Conservation (phyloP, 2,113 vertebrate genomes). For the Alethe castanea region DNA sequence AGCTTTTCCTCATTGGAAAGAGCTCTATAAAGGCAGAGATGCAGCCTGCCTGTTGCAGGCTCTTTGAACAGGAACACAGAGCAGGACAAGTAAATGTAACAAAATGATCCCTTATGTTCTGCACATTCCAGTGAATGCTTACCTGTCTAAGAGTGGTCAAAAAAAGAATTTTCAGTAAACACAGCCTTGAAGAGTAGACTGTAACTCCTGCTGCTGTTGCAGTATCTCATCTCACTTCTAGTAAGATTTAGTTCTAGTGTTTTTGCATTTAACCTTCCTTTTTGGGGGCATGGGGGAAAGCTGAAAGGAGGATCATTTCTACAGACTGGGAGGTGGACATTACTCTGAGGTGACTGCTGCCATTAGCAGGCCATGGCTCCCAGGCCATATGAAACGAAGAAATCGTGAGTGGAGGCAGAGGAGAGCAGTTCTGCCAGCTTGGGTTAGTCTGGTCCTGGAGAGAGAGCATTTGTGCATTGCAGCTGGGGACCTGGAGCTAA, state of each 20-base stretch:
- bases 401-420: not conserved
- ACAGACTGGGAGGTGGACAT: not conserved
- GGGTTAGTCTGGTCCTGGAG: not conserved
- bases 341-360: not conserved
- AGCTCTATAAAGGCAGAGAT: not conserved
- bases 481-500: not conserved
- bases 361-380: not conserved
- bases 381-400: not conserved
- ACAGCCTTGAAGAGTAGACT: not conserved
- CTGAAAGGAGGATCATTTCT: not conserved
- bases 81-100: not conserved
- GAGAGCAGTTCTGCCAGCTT: not conserved
- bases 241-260: not conserved
- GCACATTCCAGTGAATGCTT: not conserved
- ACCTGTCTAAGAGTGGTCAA: not conserved
- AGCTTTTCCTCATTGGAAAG: not conserved
- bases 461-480: not conserved
- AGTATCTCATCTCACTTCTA: not conserved
- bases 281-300: not conserved
- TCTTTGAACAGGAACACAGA: not conserved
- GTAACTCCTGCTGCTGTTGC: not conserved
- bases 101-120: not conserved
- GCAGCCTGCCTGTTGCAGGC: not conserved
- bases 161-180: not conserved
- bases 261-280: not conserved